phyloP scores from a whole-genome alignment of 1,140 invertebrate genomes.

The Battus philenor region DNA sequence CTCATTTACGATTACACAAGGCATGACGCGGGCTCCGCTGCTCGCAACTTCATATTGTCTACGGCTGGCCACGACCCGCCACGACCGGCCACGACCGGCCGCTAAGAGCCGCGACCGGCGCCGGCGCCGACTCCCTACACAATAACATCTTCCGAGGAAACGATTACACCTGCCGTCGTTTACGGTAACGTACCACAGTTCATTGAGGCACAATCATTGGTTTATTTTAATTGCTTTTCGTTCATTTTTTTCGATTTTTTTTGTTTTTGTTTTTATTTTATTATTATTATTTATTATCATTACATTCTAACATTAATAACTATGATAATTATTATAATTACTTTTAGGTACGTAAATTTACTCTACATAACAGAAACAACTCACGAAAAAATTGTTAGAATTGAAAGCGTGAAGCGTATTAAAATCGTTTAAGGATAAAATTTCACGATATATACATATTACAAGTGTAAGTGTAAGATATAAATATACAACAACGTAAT shows the following conservation, averaged over 20 bases:
- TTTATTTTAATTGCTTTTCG: constrained; percentile 72
- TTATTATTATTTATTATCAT: constrained; percentile 44
- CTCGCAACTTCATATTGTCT: constrained; percentile 56
- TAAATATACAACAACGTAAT: constrained; percentile 74
- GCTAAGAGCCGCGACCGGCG: too few species aligned
- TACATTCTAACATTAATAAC: constrained; percentile 54
- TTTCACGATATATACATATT: constrained; percentile 74
- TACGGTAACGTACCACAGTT: constrained; percentile 75
- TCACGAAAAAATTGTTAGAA: constrained; percentile 67
- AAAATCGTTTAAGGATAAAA: constrained; percentile 70
- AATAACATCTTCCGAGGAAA: constrained; percentile 47
- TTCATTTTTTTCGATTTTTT: constrained; percentile 47
- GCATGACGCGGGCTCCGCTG: constrained; percentile 48
- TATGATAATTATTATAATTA: constrained; percentile 74
- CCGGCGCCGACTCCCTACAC: constrained; percentile 56
- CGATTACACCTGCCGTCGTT: constrained; percentile 63
- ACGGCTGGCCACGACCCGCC: constrained; percentile 34
- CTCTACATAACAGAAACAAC: constrained; percentile 74
- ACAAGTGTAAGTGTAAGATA: constrained; percentile 63
- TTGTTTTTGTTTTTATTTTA: constrained; percentile 42
- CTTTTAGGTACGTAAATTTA: constrained; percentile 75
- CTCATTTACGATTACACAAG: constrained; percentile 71
- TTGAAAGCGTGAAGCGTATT: constrained; percentile 74
- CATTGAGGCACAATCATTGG: constrained; percentile 76
- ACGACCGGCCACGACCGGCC: too few species aligned